These are phyloP conservation scores for Alauda arvensis DNA, from an alignment of 2,797 vertebrate species.

Conservation along the genomic window DNA sequence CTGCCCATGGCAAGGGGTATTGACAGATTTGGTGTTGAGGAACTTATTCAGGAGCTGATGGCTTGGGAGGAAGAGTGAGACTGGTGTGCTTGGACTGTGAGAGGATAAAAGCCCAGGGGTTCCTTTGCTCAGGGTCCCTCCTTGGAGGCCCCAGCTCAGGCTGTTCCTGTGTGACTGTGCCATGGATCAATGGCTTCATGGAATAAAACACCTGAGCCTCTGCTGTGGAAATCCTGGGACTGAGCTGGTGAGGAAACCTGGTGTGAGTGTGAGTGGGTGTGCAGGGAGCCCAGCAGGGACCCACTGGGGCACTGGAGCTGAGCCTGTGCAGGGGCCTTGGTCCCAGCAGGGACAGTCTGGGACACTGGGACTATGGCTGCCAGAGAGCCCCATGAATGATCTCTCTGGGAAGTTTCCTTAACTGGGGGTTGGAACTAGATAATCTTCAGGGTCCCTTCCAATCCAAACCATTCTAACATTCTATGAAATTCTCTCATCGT, in stretches of 20 bases:
- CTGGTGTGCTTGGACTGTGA: rapidly evolving
- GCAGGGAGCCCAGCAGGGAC: background rate
- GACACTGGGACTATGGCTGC: background rate
- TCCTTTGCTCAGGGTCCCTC: background rate
- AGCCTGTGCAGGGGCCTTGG: background rate
- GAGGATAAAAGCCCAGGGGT: too few relatives aligned
- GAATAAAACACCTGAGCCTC: rapidly evolving
- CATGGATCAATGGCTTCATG: rapidly evolving
- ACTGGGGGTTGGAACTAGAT: background rate
- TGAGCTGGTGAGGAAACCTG: background rate
- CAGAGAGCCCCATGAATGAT: rapidly evolving
- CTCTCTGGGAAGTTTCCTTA: rapidly evolving
- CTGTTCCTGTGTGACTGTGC: background rate
- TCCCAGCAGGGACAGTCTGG: background rate
- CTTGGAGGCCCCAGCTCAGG: background rate
- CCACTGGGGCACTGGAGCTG: too few relatives aligned
- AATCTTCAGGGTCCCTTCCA: background rate
- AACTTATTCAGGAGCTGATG: background rate
- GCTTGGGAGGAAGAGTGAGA: rapidly evolving
- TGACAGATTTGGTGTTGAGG: background rate
- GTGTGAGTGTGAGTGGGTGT: background rate
- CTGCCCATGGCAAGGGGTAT: background rate
- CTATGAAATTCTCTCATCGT: background rate
- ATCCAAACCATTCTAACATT: background rate
- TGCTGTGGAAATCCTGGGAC: rapidly evolving